phyloP scores from a whole-genome alignment of 1,140 invertebrate genomes.

The Pseudobourletiella spinata region DNA sequence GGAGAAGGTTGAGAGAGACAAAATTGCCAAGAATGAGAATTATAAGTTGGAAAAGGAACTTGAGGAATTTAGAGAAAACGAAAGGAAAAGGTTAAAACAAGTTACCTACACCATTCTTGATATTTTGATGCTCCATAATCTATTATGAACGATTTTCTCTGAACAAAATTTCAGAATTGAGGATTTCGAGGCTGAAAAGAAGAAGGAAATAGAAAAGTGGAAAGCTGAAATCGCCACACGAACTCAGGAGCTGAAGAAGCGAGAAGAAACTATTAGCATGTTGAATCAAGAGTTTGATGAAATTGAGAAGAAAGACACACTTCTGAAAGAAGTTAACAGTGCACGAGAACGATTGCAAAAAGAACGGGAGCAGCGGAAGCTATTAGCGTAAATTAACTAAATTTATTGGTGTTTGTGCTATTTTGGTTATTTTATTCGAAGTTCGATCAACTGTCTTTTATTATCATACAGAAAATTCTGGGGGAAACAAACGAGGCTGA shows the following conservation, averaged over 20 bases:
- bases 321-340: background rate
- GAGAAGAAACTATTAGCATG: slow-evolving; percentile 1
- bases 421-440: no score
- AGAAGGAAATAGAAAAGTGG: slow-evolving; percentile 1
- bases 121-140: no score
- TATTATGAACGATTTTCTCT: background rate
- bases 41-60: background rate
- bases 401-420: no score
- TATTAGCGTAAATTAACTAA: background rate
- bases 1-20: background rate
- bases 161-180: background rate
- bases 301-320: background rate
- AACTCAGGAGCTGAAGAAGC: background rate
- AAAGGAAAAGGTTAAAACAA: background rate
- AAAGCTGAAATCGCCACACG: background rate
- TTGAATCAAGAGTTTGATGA: background rate
- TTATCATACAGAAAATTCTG: background rate
- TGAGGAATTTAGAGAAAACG: background rate
- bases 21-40: background rate
- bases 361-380: background rate
- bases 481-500: slow-evolving; percentile 6
- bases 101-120: no score
- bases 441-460: no score
- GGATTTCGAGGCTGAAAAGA: background rate
- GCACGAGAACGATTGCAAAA: background rate